Evolutionary conservation across 2,888 invertebrate species (phyloP).

Genomic region (Eupithecia exiguata): DNA sequence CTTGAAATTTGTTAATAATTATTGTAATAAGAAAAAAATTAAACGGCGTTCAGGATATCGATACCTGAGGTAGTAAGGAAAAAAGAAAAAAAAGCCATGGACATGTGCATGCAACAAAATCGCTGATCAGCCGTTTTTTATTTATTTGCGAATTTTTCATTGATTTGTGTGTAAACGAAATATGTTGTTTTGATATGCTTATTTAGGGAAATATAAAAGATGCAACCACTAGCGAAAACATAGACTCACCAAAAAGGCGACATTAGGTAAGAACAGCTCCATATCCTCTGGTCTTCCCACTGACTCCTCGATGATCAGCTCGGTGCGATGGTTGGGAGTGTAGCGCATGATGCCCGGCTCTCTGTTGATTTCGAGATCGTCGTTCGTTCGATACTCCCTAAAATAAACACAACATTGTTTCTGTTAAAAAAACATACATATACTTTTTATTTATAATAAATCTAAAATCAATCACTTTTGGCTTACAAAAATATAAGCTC

Average conservation of each 20-base stretch:
- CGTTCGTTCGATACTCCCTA: constrained; percentile 87
- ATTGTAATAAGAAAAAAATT: no score
- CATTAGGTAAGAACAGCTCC: constrained; percentile 86
- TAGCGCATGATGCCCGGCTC: constrained; percentile 86
- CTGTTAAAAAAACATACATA: no score
- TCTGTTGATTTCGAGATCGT: constrained; percentile 83
- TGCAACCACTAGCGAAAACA: not conserved
- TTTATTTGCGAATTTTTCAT: not conserved
- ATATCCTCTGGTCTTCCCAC: constrained; percentile 85
- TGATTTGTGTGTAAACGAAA: not conserved
- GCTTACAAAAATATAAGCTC: no score
- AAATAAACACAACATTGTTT: not conserved
- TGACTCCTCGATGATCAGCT: constrained; percentile 86
- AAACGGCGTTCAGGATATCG: no score
- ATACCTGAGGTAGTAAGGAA: no score
- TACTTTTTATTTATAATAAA: no score
- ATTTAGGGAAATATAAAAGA: not conserved
- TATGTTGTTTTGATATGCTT: not conserved
- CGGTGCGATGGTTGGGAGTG: constrained; percentile 81
- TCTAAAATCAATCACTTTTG: no score
- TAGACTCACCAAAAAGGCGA: constrained; percentile 87
- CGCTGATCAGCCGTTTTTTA: no score
- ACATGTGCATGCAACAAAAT: not conserved
- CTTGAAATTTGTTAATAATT: no score
- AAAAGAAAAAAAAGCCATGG: not conserved